Evolutionary conservation across 2,888 invertebrate genomes (phyloP).

Genomic region (Ormyrus pomaceus): DNA sequence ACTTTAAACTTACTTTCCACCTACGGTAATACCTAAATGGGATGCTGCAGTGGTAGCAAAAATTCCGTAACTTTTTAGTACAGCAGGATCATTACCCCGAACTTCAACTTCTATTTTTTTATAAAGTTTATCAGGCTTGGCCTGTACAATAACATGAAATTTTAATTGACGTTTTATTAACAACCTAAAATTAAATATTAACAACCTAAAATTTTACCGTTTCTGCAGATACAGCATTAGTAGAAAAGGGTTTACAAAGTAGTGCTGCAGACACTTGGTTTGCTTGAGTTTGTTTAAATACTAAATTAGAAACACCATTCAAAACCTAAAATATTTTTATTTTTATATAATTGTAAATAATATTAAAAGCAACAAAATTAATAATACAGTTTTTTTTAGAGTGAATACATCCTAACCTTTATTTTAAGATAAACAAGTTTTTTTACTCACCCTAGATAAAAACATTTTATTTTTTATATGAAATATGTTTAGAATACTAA

Average conservation of each 20-base stretch:
- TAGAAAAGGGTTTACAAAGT: slow-evolving; percentile 30
- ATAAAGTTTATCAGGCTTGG: slow-evolving; percentile 84
- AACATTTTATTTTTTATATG: slow-evolving; percentile 41
- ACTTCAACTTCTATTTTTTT: slow-evolving; percentile 91
- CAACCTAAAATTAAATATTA: not conserved
- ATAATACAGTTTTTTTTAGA: not conserved
- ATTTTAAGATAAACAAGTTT: not conserved
- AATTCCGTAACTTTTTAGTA: slow-evolving; percentile 91
- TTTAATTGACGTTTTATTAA: not conserved
- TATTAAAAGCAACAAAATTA: not conserved
- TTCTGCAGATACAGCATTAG: slow-evolving; percentile 27
- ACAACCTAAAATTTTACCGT: slow-evolving; percentile 24
- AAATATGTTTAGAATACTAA: not conserved
- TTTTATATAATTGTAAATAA: not conserved
- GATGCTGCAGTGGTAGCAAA: slow-evolving; percentile 89
- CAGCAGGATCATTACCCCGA: slow-evolving; percentile 90
- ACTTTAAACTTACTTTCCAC: slow-evolving; percentile 76
- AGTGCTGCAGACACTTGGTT: slow-evolving; percentile 4
- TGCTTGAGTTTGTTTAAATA: slow-evolving; percentile 7
- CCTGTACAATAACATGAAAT: slow-evolving; percentile 40
- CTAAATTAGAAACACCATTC: slow-evolving; percentile 6
- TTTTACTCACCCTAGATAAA: slow-evolving; percentile 31
- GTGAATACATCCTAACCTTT: slow-evolving; percentile 29
- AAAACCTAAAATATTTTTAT: slow-evolving; percentile 33
- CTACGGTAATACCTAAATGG: slow-evolving; percentile 87